Evolutionary conservation across 2,113 vertebrate species (phyloP).

Genomic region (Eurystomus gularis): DNA sequence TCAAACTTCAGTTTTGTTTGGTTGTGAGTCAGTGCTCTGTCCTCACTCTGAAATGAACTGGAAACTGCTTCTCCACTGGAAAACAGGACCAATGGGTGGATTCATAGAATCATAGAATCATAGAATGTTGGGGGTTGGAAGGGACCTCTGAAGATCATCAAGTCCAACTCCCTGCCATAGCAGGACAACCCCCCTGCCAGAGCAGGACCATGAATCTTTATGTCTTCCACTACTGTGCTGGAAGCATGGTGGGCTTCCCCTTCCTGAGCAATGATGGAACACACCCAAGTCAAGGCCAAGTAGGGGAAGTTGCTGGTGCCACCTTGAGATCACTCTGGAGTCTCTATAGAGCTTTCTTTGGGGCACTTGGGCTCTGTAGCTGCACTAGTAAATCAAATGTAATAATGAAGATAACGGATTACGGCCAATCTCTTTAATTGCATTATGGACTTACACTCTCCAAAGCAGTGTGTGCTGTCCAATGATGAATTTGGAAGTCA

Average conservation of each 20-base stretch:
- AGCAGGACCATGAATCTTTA: not conserved
- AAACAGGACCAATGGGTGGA: not conserved
- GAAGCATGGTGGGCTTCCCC: not conserved
- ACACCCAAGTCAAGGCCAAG: accelerated
- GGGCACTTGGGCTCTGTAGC: not conserved
- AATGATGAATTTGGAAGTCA: not conserved
- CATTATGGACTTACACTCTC: not conserved
- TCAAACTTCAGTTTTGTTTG: not conserved
- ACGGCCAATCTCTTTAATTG: not conserved
- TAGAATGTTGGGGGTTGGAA: no score
- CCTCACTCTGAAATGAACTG: not conserved
- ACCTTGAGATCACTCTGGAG: not conserved
- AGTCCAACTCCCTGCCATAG: no score
- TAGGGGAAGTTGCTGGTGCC: not conserved
- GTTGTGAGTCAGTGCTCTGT: not conserved
- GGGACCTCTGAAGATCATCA: no score
- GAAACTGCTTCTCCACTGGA: not conserved
- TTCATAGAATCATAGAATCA: no score
- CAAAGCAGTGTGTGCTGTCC: not conserved
- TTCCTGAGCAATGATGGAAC: not conserved
- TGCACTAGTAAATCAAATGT: not conserved
- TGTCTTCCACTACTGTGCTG: not conserved
- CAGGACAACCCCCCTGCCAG: no score
- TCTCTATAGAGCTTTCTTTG: not conserved
- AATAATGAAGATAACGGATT: not conserved